A percentile compares a stretch with the other conserved stretches of the same genome.
Conservation (phyloP, 2,797 vertebrate species). For the Trichosurus vulpecula region DNA sequence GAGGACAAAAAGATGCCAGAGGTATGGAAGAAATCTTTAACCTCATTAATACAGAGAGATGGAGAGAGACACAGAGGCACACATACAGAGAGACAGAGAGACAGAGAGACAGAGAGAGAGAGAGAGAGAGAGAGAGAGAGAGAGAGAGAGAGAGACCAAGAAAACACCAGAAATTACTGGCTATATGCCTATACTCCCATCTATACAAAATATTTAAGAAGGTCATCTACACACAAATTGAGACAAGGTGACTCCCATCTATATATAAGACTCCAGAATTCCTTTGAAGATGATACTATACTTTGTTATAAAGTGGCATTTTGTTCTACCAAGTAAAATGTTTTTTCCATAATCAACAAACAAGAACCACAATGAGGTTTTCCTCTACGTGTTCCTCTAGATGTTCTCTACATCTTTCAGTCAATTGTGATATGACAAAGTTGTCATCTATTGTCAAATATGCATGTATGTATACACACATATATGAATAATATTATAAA, state of each 20-base stretch:
- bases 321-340: background rate
- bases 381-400: too few species aligned
- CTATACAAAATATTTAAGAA: too few species aligned
- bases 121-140: too few species aligned
- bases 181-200: too few species aligned
- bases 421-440: background rate
- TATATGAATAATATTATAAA: too few species aligned
- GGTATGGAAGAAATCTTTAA: background rate
- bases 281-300: background rate
- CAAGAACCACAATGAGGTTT: background rate
- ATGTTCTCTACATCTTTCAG: background rate
- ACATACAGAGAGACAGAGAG: too few species aligned
- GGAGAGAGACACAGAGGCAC: too few species aligned
- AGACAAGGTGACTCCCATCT: too few species aligned
- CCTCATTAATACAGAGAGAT: background rate
- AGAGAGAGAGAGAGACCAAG: too few species aligned
- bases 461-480: background rate
- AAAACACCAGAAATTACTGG: too few species aligned
- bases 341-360: background rate
- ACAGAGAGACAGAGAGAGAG: too few species aligned
- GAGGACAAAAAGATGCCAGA: background rate
- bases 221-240: too few species aligned
- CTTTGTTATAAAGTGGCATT: background rate
- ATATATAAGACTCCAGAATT: background rate
- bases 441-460: background rate